Evolutionary conservation across 2,113 vertebrate genomes (phyloP), one percentile per base, ranked within the genome.

Genomic region (Taxidea taxus): DNA sequence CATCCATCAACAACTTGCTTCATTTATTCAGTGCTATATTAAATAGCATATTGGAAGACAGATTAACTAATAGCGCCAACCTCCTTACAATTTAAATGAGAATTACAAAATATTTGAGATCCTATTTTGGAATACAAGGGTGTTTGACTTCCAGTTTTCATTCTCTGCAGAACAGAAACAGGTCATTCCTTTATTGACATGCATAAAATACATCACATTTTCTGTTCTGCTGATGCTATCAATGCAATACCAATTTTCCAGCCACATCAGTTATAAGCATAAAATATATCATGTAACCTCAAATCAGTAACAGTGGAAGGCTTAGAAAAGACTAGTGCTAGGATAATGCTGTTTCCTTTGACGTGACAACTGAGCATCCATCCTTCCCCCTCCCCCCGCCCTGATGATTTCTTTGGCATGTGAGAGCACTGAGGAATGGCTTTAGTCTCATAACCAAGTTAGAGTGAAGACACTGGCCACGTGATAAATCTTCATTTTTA

Each of bases 21-120:
- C 99, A 99, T 99, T 98, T 99, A 99, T 99, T 99, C 99, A 99
- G 99, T 99, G 99, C 99, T 99, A 99, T 99, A 99, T 99, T 99
- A 99, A 99, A 99, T 99, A 99, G 99, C 99, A 99, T 99, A 98
- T 96, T 99, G 99, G 99, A 99, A 99, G 99, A 99, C 97, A 99
- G 99, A 99, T 99, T 98, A 99, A 99, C 99, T 99, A 99, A 99
- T 99, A 99, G 99, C 99, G 99, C 99, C 99, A 98, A 98, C 99
- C 98, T 98, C 99, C 99, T 99, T 99, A 99, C 99, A 99, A 99
- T 99, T 99, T 99, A 99, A 99, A 99, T 98, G 98, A 99, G 99
- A 98, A 98, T 99, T 99, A 99, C 99, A 99, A 98, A 99, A 99
- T 98, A 99, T 99, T 99, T 99, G 98, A 99, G 99, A 99, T 99